Evolutionary conservation across 2,113 vertebrate species (phyloP).

Genomic region (Eretmochelys imbricata): DNA sequence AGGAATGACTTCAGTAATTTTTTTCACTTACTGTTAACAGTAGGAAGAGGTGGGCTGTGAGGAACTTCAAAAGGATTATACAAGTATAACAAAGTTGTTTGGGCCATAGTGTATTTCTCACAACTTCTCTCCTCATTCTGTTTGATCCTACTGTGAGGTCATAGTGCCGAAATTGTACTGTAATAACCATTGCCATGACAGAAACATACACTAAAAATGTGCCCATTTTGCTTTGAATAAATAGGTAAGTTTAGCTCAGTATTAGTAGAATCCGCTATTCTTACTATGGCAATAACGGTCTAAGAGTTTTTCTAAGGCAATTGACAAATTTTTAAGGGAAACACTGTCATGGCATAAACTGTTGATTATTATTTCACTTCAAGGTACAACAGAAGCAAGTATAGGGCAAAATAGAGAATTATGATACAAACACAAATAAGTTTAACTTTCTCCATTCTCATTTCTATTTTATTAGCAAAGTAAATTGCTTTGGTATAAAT

Average conservation of each 20-base stretch:
- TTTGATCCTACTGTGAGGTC: background rate
- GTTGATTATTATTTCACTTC: background rate
- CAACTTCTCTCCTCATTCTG: background rate
- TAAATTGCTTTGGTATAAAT: background rate
- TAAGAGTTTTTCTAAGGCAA: background rate
- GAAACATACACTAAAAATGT: background rate
- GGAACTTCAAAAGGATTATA: background rate
- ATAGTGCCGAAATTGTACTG: background rate
- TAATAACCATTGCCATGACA: too few relatives aligned
- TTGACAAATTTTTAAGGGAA: background rate
- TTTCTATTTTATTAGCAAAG: background rate
- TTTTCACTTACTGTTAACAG: too few relatives aligned
- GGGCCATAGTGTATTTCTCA: background rate
- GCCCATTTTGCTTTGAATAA: background rate
- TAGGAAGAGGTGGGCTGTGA: background rate
- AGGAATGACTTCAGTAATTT: background rate
- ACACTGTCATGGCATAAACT: background rate
- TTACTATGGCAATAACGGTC: background rate
- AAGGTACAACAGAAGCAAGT: background rate
- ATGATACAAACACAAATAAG: background rate
- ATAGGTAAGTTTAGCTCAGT: background rate
- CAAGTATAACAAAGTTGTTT: background rate
- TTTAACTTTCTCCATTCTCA: background rate
- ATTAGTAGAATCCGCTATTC: background rate
- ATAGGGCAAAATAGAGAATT: background rate